phyloP scores from a whole-genome alignment of 2,888 invertebrate genomes.

The Ophion costatus region DNA sequence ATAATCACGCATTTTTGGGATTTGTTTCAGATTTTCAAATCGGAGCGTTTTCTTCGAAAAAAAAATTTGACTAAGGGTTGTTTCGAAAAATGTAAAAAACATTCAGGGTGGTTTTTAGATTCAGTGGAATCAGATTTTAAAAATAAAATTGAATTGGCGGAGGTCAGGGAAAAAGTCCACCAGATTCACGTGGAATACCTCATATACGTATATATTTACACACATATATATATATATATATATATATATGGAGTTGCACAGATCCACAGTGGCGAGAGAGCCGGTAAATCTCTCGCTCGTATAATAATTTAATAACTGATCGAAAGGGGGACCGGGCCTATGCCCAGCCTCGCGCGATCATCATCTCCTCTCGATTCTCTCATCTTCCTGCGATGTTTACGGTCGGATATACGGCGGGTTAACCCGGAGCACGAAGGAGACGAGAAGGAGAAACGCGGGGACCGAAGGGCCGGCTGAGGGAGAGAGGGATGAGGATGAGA shows the following conservation, averaged over 20 bases:
- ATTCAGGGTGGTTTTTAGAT: too few relatives aligned
- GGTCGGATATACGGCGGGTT: constrained; percentile 24
- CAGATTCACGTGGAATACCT: too few relatives aligned
- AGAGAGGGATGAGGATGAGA: constrained; percentile 23
- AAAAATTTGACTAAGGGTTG: too few relatives aligned
- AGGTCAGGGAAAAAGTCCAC: too few relatives aligned
- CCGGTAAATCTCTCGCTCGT: constrained; percentile 78
- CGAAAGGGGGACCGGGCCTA: constrained; percentile 66
- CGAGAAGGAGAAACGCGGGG: constrained; percentile 29
- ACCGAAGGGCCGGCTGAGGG: background rate
- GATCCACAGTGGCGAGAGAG: constrained; percentile 74
- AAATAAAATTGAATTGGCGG: too few relatives aligned
- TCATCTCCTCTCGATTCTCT: constrained; percentile 57
- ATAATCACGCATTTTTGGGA: too few relatives aligned
- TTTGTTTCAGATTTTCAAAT: too few relatives aligned
- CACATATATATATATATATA: background rate
- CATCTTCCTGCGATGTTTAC: constrained; percentile 63
- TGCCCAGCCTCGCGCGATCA: constrained; percentile 52
- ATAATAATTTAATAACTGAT: constrained; percentile 80
- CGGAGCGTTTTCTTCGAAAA: too few relatives aligned
- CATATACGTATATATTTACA: too few relatives aligned
- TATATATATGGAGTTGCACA: constrained; percentile 15
- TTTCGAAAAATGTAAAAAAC: too few relatives aligned
- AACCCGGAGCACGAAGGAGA: constrained; percentile 35
- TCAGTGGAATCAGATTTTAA: too few relatives aligned